phyloP scores from a whole-genome alignment of 2,113 vertebrate genomes.

The Uria aalge region DNA sequence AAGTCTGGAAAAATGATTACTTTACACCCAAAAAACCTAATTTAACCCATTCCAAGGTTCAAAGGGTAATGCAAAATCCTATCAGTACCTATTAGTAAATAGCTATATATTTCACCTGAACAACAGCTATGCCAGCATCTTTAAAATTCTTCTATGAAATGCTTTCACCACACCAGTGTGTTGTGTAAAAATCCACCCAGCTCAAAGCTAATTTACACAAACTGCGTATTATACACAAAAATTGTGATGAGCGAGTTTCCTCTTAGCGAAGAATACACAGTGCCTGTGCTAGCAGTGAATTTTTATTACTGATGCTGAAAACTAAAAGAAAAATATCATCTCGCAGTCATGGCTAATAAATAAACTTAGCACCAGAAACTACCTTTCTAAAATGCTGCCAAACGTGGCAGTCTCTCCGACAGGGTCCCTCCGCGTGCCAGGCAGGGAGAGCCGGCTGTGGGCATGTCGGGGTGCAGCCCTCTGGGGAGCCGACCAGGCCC shows the following conservation, averaged over 20 bases:
- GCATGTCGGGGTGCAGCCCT: rapidly evolving
- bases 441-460: not conserved
- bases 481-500: rapidly evolving
- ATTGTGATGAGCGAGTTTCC: not conserved
- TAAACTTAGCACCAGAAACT: not conserved
- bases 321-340: not conserved
- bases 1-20: not conserved
- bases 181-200: not conserved
- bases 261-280: not conserved
- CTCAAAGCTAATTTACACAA: not conserved
- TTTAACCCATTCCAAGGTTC: not conserved
- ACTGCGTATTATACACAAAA: not conserved
- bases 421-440: rapidly evolving
- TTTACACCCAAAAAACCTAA: rapidly evolving
- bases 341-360: not conserved
- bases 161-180: not conserved
- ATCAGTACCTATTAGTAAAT: not conserved
- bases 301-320: not conserved
- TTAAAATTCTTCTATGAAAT: not conserved
- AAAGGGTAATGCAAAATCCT: not conserved
- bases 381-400: not conserved
- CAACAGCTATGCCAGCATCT: not conserved
- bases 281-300: not conserved
- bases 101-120: not conserved
- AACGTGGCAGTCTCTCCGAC: rapidly evolving